Conservation (phyloP, 2,113 vertebrate genomes). For the Aldabrachelys gigantea region DNA sequence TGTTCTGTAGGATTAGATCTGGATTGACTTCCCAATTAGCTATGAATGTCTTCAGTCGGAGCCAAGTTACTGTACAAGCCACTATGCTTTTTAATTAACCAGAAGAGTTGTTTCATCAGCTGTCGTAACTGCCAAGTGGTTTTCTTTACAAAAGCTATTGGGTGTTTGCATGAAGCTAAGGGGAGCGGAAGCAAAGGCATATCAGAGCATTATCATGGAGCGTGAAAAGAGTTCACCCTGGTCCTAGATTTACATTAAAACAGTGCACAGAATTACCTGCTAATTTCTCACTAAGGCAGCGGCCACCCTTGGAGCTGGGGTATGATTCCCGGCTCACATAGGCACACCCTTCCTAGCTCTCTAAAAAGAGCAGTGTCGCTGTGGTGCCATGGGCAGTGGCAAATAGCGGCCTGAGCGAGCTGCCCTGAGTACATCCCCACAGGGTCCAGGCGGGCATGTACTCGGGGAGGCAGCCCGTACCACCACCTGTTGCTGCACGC, state of each 20-base stretch:
- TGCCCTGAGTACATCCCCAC: not conserved
- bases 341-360: too few species aligned
- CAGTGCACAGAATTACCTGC: fast-evolving
- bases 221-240: fast-evolving
- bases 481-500: not conserved
- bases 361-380: too few species aligned
- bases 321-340: too few species aligned
- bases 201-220: fast-evolving
- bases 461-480: not conserved
- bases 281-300: fast-evolving
- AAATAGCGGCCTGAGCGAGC: too few species aligned
- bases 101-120: not conserved
- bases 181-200: not conserved
- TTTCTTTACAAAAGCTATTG: not conserved
- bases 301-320: not conserved
- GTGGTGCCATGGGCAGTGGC: not conserved
- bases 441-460: not conserved
- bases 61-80: slow-evolving; percentile 5
- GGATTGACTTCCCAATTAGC: slow-evolving; percentile 57
- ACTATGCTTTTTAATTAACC: slow-evolving; percentile 33
- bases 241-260: fast-evolving
- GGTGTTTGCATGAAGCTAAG: fast-evolving
- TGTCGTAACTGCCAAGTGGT: slow-evolving; percentile 30
- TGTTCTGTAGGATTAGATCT: not conserved
- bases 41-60: not conserved